These are phyloP conservation scores for Drosophila ustulata DNA, from an alignment of 2,888 invertebrate species.

Conservation along the genomic window DNA sequence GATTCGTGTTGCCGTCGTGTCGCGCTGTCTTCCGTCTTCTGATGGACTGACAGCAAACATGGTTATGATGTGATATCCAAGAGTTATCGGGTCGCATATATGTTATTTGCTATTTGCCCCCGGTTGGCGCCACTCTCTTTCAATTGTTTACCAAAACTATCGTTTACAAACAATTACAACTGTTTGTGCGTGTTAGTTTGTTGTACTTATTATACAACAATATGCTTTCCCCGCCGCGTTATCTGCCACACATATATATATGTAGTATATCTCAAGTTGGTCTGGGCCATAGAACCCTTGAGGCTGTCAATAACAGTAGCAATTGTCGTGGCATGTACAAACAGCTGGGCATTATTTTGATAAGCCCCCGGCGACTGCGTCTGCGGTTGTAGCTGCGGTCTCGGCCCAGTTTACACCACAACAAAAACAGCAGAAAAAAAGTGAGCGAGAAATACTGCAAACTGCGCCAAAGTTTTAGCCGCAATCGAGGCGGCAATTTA, in stretches of 20 bases:
- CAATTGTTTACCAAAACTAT: slow-evolving; percentile 72
- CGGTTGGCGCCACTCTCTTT: slow-evolving; percentile 76
- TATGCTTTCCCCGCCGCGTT: background rate
- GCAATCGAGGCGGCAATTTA: slow-evolving; percentile 74
- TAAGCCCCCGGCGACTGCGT: slow-evolving; percentile 30
- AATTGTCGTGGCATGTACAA: slow-evolving; percentile 57
- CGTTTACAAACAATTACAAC: slow-evolving; percentile 81
- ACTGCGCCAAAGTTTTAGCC: slow-evolving; percentile 70
- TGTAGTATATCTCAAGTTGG: slow-evolving; percentile 32
- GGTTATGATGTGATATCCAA: slow-evolving; percentile 54
- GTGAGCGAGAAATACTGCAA: slow-evolving; percentile 29
- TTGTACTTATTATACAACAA: slow-evolving; percentile 18
- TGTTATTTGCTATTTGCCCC: slow-evolving; percentile 64
- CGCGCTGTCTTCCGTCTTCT: slow-evolving; percentile 55
- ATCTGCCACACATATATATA: background rate
- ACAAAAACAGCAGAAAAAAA: background rate
- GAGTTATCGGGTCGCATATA: slow-evolving; percentile 43
- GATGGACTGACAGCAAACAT: slow-evolving; percentile 48
- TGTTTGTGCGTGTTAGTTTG: slow-evolving; percentile 56
- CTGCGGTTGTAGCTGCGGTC: background rate
- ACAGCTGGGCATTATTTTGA: slow-evolving; percentile 52
- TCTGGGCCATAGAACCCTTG: slow-evolving; percentile 50
- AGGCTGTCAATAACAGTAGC: slow-evolving; percentile 61
- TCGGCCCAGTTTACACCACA: slow-evolving; percentile 59
- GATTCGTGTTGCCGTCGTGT: slow-evolving; percentile 22